Base-by-base conservation (phyloP, 2,797 vertebrate genomes). In the Sebastes steindachneri region DNA sequence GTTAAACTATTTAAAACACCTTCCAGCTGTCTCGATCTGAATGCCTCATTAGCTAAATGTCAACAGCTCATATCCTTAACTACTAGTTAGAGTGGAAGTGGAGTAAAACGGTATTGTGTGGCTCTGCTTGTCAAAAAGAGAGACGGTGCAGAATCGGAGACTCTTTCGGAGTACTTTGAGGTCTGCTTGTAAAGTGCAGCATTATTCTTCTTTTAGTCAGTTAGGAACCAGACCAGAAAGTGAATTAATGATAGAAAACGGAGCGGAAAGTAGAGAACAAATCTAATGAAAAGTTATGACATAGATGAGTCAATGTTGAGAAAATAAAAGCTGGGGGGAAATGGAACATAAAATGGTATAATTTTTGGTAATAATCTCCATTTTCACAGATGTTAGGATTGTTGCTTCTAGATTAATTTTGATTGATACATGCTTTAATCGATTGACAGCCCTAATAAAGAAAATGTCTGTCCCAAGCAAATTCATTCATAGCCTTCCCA, bases 221-320 rank as follows among this genome's bases (percentile, higher is more conserved):
- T 45, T 45, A 45, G 68, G 77, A 68, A 72, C 62, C 21, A 75
- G 80, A 82, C 60, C 60, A 73, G 59, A 80, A 75, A 63, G 15
- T 73, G 51, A 79, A 80, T 64, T 77, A 59, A 73, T 68, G 37
- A 57, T 4, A 26, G 31, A 73, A 68, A 60, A 68, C 15, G 37
- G 37, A 58, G 71, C 14, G 78, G 66, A 77, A 68, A 77, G 63
- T 48, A 57, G 14, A 45, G 45, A 77, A 68, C 53, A 45, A 70
- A 65, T 81, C 35, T 82, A 31, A 80, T 87, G 65, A 77, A 79
- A 80, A 80, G 60, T 66, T 67, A 54, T 57, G 53, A 72, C 57
- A 29, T 48, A 68, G 55, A 71, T 58, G 33, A 75, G 21, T 35
- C 58, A 69, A 84, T 25, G 35, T 15, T 74, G 55, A 70, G 62